Base-by-base conservation (phyloP, 2,797 vertebrate genomes). In the Bufotes viridis region DNA sequence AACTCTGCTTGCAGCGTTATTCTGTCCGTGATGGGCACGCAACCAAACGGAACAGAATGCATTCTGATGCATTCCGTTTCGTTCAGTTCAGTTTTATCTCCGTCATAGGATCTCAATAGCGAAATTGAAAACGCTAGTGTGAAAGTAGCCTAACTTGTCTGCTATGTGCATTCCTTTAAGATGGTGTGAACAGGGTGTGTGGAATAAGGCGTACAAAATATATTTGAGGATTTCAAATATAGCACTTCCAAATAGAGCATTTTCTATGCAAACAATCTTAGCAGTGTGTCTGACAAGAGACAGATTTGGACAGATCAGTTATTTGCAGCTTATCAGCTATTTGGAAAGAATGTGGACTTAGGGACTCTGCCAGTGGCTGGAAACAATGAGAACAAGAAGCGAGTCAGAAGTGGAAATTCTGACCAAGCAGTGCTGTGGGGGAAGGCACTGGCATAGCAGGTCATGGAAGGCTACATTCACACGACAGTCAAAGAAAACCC, bases 261-360 rank as follows among this genome's bases (percentile, higher is more conserved):
- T 34, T 57, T 80, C 29, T 86, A 51, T 61, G 7, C 34, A 87
- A 87, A 78, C 24, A 70, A 74, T 81, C 12, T 60, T 17, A 61
- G 65, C 17, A 42, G 63, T 49, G 78, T 81, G 22, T 81, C 51
- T 75, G 65, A 79, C 74, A 78, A 55, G 42, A 65, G 84, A 58
- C 72, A 78, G 29, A 63, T n/a, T 51, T 49, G 29, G 42, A 13
- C 49, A 85, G 84, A 18, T 63, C 58, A 85, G 58, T 85, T 58
- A 78, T 15, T 60, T n/a, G 20, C 49, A 51, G 85, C 67, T 81
- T 81, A 81, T 72, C 67, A 87, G 78, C 55, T 60, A 70, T 81
- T 74, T 72, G 24, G 55, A 81, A 81, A 87, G 78, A 57, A 81
- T 87, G 85, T 81, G 78, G 51, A 78, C 20, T 80, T 42, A 11